Conservation (phyloP, 23 tunicate genomes). For the Trididemnum clinides region DNA sequence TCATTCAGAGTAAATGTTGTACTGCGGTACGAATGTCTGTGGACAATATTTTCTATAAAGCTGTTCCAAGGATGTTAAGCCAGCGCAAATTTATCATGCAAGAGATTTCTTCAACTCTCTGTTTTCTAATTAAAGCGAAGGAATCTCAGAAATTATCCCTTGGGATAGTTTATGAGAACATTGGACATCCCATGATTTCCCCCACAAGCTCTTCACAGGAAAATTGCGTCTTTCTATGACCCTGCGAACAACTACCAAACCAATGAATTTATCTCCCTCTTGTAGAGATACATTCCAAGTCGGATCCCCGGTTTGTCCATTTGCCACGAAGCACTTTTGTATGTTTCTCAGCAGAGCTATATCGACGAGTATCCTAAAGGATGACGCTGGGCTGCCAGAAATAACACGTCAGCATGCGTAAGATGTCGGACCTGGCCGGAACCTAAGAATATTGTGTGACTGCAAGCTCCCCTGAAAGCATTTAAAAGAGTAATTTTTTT, state of each 20-base stretch:
- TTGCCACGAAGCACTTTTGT: too few species aligned
- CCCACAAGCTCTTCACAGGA: conserved; percentile 10
- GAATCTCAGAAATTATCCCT: conserved; percentile 1
- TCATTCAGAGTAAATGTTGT: background rate
- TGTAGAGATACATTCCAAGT: background rate
- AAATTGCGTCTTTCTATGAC: background rate
- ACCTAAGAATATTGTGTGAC: too few species aligned
- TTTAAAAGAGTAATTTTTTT: background rate
- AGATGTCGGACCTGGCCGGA: too few species aligned
- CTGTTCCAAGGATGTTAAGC: too few species aligned
- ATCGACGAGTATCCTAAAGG: background rate
- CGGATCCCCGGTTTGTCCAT: conserved; percentile 10
- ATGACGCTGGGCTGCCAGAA: conserved; percentile 2
- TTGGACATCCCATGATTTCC: conserved; percentile 22
- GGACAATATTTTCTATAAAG: background rate
- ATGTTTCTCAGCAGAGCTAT: background rate
- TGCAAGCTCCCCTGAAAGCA: background rate
- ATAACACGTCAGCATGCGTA: background rate
- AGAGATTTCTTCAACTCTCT: conserved; percentile 4
- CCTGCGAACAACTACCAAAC: background rate
- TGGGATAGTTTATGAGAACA: background rate
- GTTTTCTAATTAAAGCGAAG: background rate
- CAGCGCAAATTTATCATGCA: background rate
- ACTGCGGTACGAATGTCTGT: background rate
- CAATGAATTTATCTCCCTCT: background rate